Evolutionary conservation across 1,140 invertebrate species (phyloP), one percentile per base, ranked within the genome.

Genomic region (Venustaconcha ellipsiformis): DNA sequence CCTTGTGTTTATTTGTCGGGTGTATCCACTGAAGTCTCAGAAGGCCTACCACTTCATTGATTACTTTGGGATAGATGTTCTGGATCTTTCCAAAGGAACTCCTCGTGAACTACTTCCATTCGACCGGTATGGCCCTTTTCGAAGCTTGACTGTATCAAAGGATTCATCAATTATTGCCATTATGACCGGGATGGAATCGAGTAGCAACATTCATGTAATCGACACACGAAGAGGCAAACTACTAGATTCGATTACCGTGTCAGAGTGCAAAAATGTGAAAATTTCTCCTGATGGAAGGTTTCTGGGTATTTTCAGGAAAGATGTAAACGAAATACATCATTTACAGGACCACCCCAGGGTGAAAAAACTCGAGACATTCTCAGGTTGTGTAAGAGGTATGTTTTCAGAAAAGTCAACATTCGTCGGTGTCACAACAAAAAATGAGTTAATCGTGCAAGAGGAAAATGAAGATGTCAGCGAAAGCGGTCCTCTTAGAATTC

Each of bases 21-120:
- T 77, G 18, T 59, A 67, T 18, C 75, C 75, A 23, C 75, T 70
- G 48, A 77, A 77, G 65, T 72, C 63, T n/a, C 67, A 65, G 14
- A 77, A 72, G 63, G 75, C 75, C 14, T 77, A 77, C 65, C 75
- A 72, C 48, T 77, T 55, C n/a, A 77, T 77, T 56, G 75, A 77
- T 60, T 77, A 72, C 18, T 77, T 72, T 67, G 70, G 75, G 6
- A 55, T 77, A 17, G 75, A 77, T 57, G 58, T 67, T 2, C 26
- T 77, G 26, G 58, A 77, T 30, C 57, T 77, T 13, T 30, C 75
- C n/a, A 66, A 56, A 14, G 75, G 75, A n/a, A 77, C 68, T 63
- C 66, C 30, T n/a, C 64, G 48, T 13, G 67, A 65, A 14, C 11
- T 77, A 26, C 63, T 77, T 58, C 75, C 75, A 14, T 77, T 77